These are phyloP conservation scores for Centropristis striata DNA, from an alignment of 2,113 vertebrate species.

Conservation along the genomic window DNA sequence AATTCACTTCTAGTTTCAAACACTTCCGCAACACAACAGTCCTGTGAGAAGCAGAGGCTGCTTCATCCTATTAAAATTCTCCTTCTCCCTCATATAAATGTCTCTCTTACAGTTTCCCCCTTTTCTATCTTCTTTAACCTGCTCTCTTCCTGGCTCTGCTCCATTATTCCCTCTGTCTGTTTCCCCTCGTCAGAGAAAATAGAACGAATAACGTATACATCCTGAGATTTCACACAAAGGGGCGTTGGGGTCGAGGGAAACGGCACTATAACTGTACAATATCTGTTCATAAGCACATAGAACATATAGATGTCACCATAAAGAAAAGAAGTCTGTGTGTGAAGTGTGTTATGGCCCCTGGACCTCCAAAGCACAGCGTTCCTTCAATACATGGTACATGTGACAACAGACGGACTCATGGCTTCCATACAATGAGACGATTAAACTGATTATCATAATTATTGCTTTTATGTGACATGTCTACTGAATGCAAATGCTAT, in stretches of 20 bases:
- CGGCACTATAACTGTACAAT: constrained; percentile 48
- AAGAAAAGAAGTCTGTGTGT: constrained; percentile 61
- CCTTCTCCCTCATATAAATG: constrained; percentile 8
- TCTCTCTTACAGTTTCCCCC: neutral
- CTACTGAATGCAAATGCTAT: constrained; percentile 74
- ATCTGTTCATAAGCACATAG: constrained; percentile 55
- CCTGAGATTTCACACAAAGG: constrained; percentile 78
- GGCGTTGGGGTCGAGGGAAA: constrained; percentile 47
- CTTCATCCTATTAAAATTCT: constrained; percentile 51
- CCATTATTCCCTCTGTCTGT: constrained; percentile 25
- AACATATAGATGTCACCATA: constrained; percentile 46
- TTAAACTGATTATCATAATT: constrained; percentile 70
- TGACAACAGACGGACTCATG: constrained; percentile 60
- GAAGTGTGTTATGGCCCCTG: constrained; percentile 64
- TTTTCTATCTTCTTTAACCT: constrained; percentile 36
- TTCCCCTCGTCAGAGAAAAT: constrained; percentile 51
- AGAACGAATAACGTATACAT: constrained; percentile 54
- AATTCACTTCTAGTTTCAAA: constrained; percentile 30
- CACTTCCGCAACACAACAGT: constrained; percentile 18
- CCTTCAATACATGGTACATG: constrained; percentile 49
- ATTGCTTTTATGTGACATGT: constrained; percentile 82
- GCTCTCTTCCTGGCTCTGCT: constrained; percentile 30
- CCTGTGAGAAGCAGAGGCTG: constrained; percentile 21
- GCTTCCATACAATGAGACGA: constrained; percentile 64
- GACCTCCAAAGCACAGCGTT: constrained; percentile 61